These are phyloP conservation scores for Oncorhynchus nerka DNA, from an alignment of 2,113 vertebrate species.

Conservation along the genomic window DNA sequence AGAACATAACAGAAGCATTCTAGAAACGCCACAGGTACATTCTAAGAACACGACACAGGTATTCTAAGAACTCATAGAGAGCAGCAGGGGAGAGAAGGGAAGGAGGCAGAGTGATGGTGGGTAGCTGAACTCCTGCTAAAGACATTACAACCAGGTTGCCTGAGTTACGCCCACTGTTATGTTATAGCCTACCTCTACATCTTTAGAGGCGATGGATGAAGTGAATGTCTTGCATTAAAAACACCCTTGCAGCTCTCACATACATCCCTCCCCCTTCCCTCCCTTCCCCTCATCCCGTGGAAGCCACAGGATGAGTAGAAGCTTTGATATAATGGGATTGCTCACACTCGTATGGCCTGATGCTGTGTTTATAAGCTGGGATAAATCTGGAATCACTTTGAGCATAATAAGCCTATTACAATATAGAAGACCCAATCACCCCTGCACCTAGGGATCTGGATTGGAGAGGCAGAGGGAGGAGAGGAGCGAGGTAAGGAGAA, in stretches of 20 bases:
- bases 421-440: not conserved
- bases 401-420: conserved; percentile 37
- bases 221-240: conserved; percentile 7
- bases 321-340: conserved; percentile 42
- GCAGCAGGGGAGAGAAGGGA: not conserved
- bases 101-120: not conserved
- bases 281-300: too few species aligned
- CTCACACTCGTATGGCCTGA: conserved; percentile 17
- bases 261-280: too few species aligned
- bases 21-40: not conserved
- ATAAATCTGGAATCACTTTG: conserved; percentile 28
- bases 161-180: not conserved
- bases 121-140: not conserved
- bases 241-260: conserved; percentile 7
- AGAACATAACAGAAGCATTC: not conserved
- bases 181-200: not conserved
- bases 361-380: conserved; percentile 25
- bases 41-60: not conserved
- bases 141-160: not conserved
- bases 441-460: conserved; percentile 2
- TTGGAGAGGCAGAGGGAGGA: not conserved
- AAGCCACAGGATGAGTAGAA: conserved; percentile 13
- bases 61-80: not conserved
- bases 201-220: not conserved
- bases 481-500: not conserved